Percentiles rank a stretch among this genome's conserved stretches.
Conservation (phyloP, 1,140 invertebrate species). For the Penaeus indicus region DNA sequence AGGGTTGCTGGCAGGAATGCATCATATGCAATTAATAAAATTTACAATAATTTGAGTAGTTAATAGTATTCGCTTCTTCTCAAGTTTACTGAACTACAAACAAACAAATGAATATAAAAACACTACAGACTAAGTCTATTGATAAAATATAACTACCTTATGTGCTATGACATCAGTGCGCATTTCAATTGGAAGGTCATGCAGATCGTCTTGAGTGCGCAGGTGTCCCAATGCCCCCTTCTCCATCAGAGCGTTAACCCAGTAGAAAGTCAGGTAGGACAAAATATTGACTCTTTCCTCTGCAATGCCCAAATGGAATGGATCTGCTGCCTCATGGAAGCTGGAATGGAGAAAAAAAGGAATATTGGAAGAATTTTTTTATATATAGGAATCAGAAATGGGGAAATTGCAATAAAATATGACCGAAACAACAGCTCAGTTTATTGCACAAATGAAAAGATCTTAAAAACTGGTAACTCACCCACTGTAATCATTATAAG, state of each 20-base stretch:
- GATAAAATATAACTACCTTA: slow-evolving; percentile 70
- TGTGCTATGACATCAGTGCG: slow-evolving; percentile 76
- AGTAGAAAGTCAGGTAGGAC: slow-evolving; percentile 86
- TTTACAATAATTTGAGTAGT: no score
- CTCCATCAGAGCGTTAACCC: slow-evolving; percentile 87
- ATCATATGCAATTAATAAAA: no score
- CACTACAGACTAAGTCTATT: no score
- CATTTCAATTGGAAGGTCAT: slow-evolving; percentile 83
- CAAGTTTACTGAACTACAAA: no score
- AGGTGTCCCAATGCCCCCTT: slow-evolving; percentile 85
- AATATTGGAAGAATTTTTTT: no score
- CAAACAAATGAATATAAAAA: no score
- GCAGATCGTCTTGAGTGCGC: slow-evolving; percentile 84
- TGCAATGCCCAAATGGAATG: slow-evolving; percentile 81
- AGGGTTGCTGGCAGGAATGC: no score
- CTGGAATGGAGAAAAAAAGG: slow-evolving; percentile 71
- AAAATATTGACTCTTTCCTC: slow-evolving; percentile 81
- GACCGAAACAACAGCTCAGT: no score
- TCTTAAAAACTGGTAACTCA: background rate
- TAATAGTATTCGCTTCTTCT: no score
- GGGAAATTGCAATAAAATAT: no score
- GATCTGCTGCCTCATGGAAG: slow-evolving; percentile 78
- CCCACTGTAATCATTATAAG: slow-evolving; percentile 54
- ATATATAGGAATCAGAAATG: no score
- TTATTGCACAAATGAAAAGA: no score